Evolutionary conservation across 2,888 invertebrate species (phyloP), one percentile per base, ranked within the genome.

Genomic region (Carterocephalus palaemon): DNA sequence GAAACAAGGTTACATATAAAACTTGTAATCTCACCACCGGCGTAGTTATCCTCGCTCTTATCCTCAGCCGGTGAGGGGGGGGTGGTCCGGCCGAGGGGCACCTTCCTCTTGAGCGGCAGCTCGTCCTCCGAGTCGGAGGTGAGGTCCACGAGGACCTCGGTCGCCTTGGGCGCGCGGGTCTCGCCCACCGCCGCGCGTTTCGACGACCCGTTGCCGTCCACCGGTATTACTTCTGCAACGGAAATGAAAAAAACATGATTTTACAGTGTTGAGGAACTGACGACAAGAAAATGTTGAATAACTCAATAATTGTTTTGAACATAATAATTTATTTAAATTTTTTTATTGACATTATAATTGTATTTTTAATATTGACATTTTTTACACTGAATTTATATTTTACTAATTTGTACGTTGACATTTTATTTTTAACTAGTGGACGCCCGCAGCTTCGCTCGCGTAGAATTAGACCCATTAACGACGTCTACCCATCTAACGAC

Each of bases 91-190:
- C 80, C 73, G 52, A 61, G 74, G 3, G 80, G 71, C 46, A 70
- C 80, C 66, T 90, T 90, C 59, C 91, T 81, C 70, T 90, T 91
- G 51, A 92, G 86, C 7, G 92, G 90, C 64, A 90, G 77, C 58
- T 92, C 92, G 60, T 92, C 90, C 49, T 93, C 93, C 0, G 92
- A 92, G 75, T 93, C 93, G 1, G 92, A 92, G 0, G 93, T 93
- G 52, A 93, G 82, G 75, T 93, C 93, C 10, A 93, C 92, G 2
- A 90, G 75, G 1, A 76, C 70, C 23, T 80, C 82, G 0, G 72
- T 51, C 0, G 75, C 47, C 41, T 88, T 84, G 3, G 87, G 79
- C 20, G 76, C 69, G 29, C 79, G 72, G 3, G 64, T 66, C 47
- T 84, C 82, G 8, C 83, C 81, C 1, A 82, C 77, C 0, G 81